phyloP scores from a whole-genome alignment of 2,888 invertebrate species.

The Ecliptopera silaceata region DNA sequence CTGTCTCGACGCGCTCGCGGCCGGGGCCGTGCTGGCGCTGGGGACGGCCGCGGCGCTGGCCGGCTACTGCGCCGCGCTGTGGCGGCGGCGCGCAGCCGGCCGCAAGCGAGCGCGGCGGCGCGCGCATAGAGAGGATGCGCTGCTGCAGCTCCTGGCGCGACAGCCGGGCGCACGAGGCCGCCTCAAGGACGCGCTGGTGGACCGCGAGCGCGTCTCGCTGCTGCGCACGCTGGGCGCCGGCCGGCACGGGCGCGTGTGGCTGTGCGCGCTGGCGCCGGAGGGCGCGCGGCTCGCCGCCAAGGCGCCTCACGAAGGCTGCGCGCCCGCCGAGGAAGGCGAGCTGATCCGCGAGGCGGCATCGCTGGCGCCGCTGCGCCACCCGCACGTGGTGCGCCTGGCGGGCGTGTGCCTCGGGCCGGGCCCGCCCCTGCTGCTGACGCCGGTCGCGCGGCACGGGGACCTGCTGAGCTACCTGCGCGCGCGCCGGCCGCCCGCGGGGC shows the following conservation, averaged over 20 bases:
- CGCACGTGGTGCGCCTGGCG: constrained; percentile 90
- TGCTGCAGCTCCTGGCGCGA: constrained; percentile 48
- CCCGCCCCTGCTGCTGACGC: constrained; percentile 94
- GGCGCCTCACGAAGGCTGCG: constrained; percentile 89
- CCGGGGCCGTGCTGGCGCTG: constrained; percentile 56
- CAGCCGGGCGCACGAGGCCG: constrained; percentile 33
- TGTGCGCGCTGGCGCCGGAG: constrained; percentile 47
- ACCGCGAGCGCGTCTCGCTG: constrained; percentile 36
- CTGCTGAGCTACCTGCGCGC: constrained; percentile 89
- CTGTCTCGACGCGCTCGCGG: constrained; percentile 2
- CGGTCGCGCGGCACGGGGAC: constrained; percentile 95
- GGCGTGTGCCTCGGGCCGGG: constrained; percentile 90
- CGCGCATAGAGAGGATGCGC: constrained; percentile 27
- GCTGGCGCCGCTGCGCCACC: constrained; percentile 93
- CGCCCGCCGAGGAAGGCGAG: constrained; percentile 88
- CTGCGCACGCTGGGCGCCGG: constrained; percentile 54
- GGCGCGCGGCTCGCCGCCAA: constrained; percentile 86
- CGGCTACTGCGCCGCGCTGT: constrained; percentile 35
- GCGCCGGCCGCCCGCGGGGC: constrained; percentile 84
- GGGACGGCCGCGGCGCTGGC: constrained; percentile 18
- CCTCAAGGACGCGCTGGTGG: constrained; percentile 45
- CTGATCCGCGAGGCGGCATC: constrained; percentile 92
- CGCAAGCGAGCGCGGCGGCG: constrained; percentile 28
- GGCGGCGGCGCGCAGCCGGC: constrained; percentile 51
- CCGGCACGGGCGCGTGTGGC: constrained; percentile 57